Conservation (phyloP, 2,113 vertebrate genomes). For the Melanostigma gelatinosum region DNA sequence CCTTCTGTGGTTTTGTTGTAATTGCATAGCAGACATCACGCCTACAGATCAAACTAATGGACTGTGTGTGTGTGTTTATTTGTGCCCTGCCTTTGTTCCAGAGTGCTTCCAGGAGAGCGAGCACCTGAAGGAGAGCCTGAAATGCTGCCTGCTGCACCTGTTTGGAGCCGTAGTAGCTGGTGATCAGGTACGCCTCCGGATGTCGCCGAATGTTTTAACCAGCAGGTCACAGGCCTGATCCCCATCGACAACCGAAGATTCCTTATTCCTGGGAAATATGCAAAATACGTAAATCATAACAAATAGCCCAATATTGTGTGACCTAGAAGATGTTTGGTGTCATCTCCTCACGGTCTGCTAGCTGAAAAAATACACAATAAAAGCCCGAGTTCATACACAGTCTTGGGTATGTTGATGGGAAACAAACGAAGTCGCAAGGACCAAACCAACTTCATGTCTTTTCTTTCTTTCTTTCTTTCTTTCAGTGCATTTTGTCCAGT, state of each 20-base stretch:
- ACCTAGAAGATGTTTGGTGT: too few relatives aligned
- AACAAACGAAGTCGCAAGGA: too few relatives aligned
- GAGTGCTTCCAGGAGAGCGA: constrained; percentile 99
- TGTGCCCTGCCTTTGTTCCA: constrained; percentile 71
- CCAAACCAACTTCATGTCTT: too few relatives aligned
- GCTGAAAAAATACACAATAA: too few relatives aligned
- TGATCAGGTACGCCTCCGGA: constrained; percentile 88
- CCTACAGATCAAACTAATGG: background rate
- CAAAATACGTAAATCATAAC: background rate
- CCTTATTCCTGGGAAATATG: background rate
- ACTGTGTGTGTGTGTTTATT: constrained; percentile 35
- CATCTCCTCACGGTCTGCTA: too few relatives aligned
- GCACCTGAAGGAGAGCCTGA: constrained; percentile 97
- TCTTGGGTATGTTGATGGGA: too few relatives aligned
- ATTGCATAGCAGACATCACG: constrained; percentile 43
- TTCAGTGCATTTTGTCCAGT: background rate
- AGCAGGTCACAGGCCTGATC: background rate
- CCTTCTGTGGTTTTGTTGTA: background rate
- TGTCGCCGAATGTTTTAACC: background rate
- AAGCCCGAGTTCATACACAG: too few relatives aligned
- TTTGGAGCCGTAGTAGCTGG: constrained; percentile 97
- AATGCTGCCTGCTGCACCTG: constrained; percentile 95
- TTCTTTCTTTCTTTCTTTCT: too few relatives aligned
- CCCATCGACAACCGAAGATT: background rate
- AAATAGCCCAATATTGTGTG: background rate